These are phyloP conservation scores for Choristoneura rosaceana DNA, from an alignment of 2,888 invertebrate species.

Conservation along the genomic window DNA sequence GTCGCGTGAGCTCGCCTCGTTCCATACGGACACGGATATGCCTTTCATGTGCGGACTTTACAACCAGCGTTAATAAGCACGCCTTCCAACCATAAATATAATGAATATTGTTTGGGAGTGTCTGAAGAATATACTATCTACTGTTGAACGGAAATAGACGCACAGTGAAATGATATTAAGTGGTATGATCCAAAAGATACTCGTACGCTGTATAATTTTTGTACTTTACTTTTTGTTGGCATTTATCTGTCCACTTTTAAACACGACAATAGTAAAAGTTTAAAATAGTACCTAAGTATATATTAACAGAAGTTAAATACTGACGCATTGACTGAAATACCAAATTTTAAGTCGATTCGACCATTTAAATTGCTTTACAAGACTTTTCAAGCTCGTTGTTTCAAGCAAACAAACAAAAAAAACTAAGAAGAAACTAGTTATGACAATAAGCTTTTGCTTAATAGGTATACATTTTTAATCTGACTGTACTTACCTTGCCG, in stretches of 20 bases:
- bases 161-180: background rate
- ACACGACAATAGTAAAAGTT: too few species aligned
- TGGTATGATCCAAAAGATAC: background rate
- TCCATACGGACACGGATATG: conserved; percentile 38
- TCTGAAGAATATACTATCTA: conserved; percentile 15
- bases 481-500: too few species aligned
- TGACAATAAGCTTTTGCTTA: too few species aligned
- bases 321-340: too few species aligned
- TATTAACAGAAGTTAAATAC: too few species aligned
- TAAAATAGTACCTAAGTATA: too few species aligned
- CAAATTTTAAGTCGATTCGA: too few species aligned
- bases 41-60: conserved; percentile 41
- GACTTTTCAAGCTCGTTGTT: too few species aligned
- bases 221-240: background rate
- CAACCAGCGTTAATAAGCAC: conserved; percentile 41
- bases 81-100: conserved; percentile 36
- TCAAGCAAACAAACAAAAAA: too few species aligned
- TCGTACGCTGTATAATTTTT: background rate
- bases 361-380: too few species aligned
- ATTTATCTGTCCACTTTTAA: background rate
- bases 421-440: too few species aligned
- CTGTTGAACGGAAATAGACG: background rate
- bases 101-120: conserved; percentile 37
- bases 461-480: too few species aligned
- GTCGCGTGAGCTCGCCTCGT: conserved; percentile 41